A percentile compares a stretch with the other conserved stretches of the same genome.
phyloP scores from a whole-genome alignment of 1,140 invertebrate species.

The Pemphigus obesinymphae region DNA sequence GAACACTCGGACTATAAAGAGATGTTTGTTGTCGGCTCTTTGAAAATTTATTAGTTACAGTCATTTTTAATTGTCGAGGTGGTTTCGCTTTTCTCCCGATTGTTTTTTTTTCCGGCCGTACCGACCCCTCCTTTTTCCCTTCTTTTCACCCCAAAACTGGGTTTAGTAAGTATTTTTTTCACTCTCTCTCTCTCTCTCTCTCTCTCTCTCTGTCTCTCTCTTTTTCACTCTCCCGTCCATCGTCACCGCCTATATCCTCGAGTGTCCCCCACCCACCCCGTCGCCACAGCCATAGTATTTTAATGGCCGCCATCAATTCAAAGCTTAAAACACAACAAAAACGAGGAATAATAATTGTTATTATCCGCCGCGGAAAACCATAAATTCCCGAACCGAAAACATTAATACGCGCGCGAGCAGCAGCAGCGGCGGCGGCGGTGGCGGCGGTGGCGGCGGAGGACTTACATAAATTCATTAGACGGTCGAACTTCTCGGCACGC shows the following conservation, averaged over 20 bases:
- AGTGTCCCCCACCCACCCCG: not conserved
- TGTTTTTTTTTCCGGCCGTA: not conserved
- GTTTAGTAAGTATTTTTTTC: not conserved
- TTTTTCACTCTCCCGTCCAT: not conserved
- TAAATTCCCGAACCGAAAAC: constrained; percentile 32
- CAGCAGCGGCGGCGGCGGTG: too few relatives aligned
- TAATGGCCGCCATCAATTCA: constrained; percentile 32
- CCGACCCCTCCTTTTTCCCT: too few relatives aligned
- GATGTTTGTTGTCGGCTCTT: not conserved
- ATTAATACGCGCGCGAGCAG: not conserved
- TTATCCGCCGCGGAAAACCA: constrained; percentile 30
- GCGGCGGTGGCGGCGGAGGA: not conserved
- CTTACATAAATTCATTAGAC: constrained; percentile 40
- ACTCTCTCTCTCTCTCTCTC: too few relatives aligned
- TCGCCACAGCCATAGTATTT: not conserved
- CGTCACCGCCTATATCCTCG: too few relatives aligned
- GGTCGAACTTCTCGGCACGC: constrained; percentile 8
- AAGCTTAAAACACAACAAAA: constrained; percentile 32
- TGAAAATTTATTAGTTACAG: constrained; percentile 17
- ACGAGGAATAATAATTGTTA: constrained; percentile 35
- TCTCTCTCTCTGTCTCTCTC: not conserved
- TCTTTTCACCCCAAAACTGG: not conserved
- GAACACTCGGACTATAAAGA: not conserved
- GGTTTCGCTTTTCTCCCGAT: constrained; percentile 29
- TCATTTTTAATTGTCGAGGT: constrained; percentile 35